phyloP scores from a whole-genome alignment of 2,113 vertebrate species.

The Barnardius zonarius region DNA sequence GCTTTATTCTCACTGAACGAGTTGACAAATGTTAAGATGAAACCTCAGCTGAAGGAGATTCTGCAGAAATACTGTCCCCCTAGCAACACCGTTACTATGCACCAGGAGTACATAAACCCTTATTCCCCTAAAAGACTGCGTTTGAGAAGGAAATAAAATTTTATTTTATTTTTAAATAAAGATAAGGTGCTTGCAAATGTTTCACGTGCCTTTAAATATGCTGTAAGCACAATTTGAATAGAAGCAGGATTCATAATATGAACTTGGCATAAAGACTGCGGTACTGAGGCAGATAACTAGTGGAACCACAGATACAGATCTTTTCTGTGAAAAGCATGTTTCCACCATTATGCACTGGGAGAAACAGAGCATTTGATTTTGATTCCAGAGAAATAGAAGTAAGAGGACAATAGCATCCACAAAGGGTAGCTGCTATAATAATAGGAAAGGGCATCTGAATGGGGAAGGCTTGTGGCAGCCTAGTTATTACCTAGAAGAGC shows the following conservation, averaged over 20 bases:
- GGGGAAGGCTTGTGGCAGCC: background rate
- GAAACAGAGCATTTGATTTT: conserved; percentile 41
- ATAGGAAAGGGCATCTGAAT: background rate
- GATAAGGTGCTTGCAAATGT: conserved; percentile 15
- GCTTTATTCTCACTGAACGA: background rate
- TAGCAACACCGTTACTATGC: conserved; percentile 48
- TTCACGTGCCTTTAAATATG: background rate
- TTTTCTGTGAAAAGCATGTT: background rate
- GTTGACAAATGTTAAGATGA: conserved; percentile 11
- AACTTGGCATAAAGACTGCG: background rate
- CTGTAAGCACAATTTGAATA: background rate
- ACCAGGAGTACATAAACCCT: background rate
- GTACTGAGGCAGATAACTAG: background rate
- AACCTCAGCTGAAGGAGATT: conserved; percentile 6
- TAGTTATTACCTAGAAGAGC: background rate
- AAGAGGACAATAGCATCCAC: conserved; percentile 6
- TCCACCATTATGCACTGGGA: background rate
- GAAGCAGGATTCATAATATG: background rate
- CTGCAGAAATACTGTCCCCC: conserved; percentile 13
- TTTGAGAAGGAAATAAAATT: background rate
- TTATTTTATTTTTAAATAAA: conserved; percentile 27
- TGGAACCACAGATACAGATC: conserved; percentile 24
- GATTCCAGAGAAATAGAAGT: conserved; percentile 13
- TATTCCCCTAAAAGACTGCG: background rate
- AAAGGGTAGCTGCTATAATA: background rate